A percentile compares a stretch with the other conserved stretches of the same genome.
phyloP scores from a whole-genome alignment of 1,140 invertebrate genomes.

The Macrocentrus cingulum region DNA sequence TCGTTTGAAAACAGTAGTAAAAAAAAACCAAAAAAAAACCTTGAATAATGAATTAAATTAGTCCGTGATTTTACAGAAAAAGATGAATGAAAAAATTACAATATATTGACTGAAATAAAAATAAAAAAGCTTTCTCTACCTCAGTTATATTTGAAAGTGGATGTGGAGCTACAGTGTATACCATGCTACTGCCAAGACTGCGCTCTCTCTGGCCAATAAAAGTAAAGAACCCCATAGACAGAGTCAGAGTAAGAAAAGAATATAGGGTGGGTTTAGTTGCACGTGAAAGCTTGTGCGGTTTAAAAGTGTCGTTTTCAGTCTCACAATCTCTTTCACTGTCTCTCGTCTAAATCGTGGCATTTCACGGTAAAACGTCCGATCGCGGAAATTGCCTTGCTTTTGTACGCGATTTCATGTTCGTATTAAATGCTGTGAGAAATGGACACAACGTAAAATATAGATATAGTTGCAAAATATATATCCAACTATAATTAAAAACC shows the following conservation, averaged over 20 bases:
- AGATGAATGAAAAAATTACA: too few relatives aligned
- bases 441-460: too few relatives aligned
- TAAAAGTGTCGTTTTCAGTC: background rate
- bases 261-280: background rate
- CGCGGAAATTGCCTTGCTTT: constrained; percentile 7
- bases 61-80: too few relatives aligned
- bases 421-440: constrained; percentile 10
- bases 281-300: constrained; percentile 11
- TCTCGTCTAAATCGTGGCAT: background rate
- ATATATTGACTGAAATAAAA: too few relatives aligned
- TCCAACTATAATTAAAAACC: too few relatives aligned
- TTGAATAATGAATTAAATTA: too few relatives aligned
- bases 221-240: background rate
- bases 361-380: background rate
- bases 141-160: too few relatives aligned
- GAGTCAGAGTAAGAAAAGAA: constrained; percentile 3
- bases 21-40: too few relatives aligned
- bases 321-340: constrained; percentile 10
- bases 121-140: too few relatives aligned
- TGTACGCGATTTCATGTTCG: constrained; percentile 1
- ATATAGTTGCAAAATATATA: too few relatives aligned
- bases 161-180: too few relatives aligned
- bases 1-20: background rate
- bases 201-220: background rate
- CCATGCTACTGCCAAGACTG: background rate